Evolutionary conservation across 2,797 vertebrate genomes (phyloP).

Genomic region (Choloepus didactylus): DNA sequence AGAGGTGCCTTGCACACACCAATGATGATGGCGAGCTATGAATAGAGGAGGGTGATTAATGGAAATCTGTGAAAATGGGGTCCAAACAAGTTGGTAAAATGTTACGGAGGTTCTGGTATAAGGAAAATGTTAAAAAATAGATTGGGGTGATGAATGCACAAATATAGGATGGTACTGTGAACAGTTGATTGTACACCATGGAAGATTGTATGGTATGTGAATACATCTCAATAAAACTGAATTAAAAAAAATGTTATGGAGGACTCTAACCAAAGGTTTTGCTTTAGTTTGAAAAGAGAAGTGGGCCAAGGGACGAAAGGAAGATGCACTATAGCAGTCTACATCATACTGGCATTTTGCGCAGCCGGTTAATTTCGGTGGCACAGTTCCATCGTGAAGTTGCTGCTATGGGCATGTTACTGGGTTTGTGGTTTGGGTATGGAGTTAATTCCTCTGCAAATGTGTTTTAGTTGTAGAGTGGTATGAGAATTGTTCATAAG

Average conservation of each 20-base stretch:
- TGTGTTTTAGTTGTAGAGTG: not conserved
- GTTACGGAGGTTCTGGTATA: not conserved
- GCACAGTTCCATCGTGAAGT: not conserved
- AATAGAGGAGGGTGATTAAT: not conserved
- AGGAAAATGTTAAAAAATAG: too few relatives aligned
- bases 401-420: not conserved
- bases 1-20: not conserved
- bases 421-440: conserved; percentile 1
- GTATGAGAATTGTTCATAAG: not conserved
- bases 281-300: conserved; percentile 2
- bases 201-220: too few relatives aligned
- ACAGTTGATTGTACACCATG: too few relatives aligned
- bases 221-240: too few relatives aligned
- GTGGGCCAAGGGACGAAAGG: not conserved
- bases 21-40: not conserved
- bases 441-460: not conserved
- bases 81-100: not conserved
- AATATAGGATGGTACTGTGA: too few relatives aligned
- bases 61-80: not conserved
- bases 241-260: not conserved
- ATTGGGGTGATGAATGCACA: too few relatives aligned
- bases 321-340: not conserved
- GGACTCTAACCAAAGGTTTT: not conserved
- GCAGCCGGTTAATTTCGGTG: not conserved
- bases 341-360: not conserved